Percentiles rank a stretch among this genome's conserved stretches.
Evolutionary conservation across 2,888 invertebrate species (phyloP).

Genomic region (Tetragonula carbonaria): DNA sequence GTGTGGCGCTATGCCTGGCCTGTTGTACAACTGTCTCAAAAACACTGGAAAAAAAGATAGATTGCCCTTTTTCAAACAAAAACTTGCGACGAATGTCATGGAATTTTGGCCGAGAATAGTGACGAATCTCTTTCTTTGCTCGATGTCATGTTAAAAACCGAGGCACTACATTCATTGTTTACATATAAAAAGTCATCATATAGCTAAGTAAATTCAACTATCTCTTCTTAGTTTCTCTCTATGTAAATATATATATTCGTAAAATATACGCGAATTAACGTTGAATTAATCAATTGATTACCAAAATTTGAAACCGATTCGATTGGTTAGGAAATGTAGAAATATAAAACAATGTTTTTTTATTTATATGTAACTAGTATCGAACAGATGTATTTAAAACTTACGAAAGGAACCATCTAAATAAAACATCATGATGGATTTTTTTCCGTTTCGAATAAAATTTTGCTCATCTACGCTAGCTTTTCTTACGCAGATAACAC

Average conservation of each 20-base stretch:
- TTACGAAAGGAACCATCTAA: neutral
- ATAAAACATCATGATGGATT: neutral
- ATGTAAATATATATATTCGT: neutral
- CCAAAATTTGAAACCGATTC: neutral
- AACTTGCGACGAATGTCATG: neutral
- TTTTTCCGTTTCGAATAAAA: neutral
- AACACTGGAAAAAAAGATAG: slow-evolving; percentile 77
- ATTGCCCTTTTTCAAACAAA: slow-evolving; percentile 45
- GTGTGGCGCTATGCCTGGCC: slow-evolving; percentile 70
- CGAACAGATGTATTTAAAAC: neutral
- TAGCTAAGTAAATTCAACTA: neutral
- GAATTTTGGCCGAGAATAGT: neutral
- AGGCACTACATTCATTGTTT: slow-evolving; percentile 10
- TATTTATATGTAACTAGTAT: neutral
- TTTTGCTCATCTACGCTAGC: slow-evolving; percentile 6
- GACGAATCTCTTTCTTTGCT: slow-evolving; percentile 2
- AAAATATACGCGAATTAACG: neutral
- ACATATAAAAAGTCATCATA: neutral
- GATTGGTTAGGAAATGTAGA: neutral
- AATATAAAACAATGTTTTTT: neutral
- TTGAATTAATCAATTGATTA: neutral
- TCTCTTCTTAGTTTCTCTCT: neutral
- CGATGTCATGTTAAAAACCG: neutral
- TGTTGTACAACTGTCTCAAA: slow-evolving; percentile 76
- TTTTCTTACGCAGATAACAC: neutral